Evolutionary conservation across 2,113 vertebrate genomes (phyloP), one percentile per base, ranked within the genome.

Genomic region (Sylvietta virens): DNA sequence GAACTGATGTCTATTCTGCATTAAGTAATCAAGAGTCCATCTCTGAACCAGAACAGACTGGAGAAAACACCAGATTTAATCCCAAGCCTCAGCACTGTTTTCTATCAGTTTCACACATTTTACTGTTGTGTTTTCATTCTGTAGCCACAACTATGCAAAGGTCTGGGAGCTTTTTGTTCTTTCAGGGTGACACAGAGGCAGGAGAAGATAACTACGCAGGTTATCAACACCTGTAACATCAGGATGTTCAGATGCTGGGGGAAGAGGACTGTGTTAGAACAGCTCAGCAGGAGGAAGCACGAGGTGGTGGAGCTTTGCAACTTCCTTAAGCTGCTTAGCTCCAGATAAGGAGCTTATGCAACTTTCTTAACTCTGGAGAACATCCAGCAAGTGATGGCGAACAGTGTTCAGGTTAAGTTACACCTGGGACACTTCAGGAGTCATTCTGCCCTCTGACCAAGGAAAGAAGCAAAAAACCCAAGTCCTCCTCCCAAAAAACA

Each of bases 341-440:
- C 57, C 33, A 80, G 82, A 58, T 87, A 94, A 97, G 77, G 33
- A 90, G 94, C 91, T 97, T 95, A 90, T 15, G 27, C 50, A 95
- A 91, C 73, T 91, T 92, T 7, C 35, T 27, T 10, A 77, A 88
- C 78, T 80, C 89, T 51, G 61, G 51, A 91, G 66, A 79, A 57
- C 50, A 24, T 54, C 70, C 70, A 76, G 37, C 73, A 81, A 90
- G 22, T 7, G 78, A 50, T 45, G 93, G 37, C 73, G 69, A 73
- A 24, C 28, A 57, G 62, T 28, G 71, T 42, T 62, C 39, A 81
- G 67, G 66, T 48, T 5, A 39, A 69, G 35, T 24, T 30, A 64
- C 70, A 28, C 62, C 31, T 23, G n/a, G 87, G 70, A 72, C 27
- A 30, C 20, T 40, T 37, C 51, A 67, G 2, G 6, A 88, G 39